Conservation (phyloP, 92 coral and sea anemone genomes). For the Paramuricea clavata region DNA sequence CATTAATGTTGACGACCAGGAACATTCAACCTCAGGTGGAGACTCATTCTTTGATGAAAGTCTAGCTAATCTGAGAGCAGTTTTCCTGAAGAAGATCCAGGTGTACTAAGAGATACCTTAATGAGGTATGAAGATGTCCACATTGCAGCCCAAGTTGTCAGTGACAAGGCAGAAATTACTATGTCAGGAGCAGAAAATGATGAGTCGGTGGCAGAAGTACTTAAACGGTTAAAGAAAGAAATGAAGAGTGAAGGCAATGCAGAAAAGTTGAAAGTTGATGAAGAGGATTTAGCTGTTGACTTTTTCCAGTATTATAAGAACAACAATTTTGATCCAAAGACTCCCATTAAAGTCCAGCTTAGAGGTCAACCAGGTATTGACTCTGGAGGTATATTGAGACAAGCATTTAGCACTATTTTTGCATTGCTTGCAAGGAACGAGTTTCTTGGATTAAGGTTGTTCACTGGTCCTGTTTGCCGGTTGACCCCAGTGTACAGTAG, state of each 20-base stretch:
- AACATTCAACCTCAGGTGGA: not conserved
- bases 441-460: conserved; percentile 40
- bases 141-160: not conserved
- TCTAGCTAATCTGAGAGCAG: not conserved
- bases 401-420: conserved; percentile 53
- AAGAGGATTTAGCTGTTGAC: conserved; percentile 65
- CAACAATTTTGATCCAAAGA: conserved; percentile 47
- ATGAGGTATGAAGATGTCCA: not conserved
- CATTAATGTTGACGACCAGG: not conserved
- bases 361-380: conserved; percentile 65
- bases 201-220: conserved; percentile 43
- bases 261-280: conserved; percentile 66
- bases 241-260: conserved; percentile 55
- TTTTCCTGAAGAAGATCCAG: not conserved
- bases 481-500: conserved; percentile 56
- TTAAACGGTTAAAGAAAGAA: conserved; percentile 30
- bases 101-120: not conserved
- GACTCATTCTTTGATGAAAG: conserved; percentile 1
- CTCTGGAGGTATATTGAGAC: conserved; percentile 66
- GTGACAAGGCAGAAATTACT: not conserved
- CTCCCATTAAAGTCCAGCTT: conserved; percentile 33
- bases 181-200: not conserved
- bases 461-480: conserved; percentile 43
- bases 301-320: conserved; percentile 69
- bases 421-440: conserved; percentile 37